A percentile compares a stretch with the other conserved stretches of the same genome.
These are phyloP conservation scores for Eurystomus gularis DNA, from an alignment of 2,113 vertebrate genomes.

Conservation along the genomic window DNA sequence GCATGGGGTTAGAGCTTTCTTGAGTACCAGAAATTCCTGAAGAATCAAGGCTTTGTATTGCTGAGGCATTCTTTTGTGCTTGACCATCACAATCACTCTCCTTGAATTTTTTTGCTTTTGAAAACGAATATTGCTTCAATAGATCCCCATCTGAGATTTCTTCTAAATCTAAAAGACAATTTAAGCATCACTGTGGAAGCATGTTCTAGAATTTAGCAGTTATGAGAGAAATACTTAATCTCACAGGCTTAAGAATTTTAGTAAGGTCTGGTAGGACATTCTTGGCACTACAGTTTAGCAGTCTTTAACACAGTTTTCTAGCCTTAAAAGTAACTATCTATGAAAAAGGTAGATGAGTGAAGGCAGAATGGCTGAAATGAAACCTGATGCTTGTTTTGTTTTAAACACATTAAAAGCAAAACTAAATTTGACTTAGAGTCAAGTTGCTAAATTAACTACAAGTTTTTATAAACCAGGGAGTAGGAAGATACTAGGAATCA, in stretches of 20 bases:
- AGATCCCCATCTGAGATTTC: conserved; percentile 84
- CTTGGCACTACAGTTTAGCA: background rate
- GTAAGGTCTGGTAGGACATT: background rate
- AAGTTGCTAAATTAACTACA: background rate
- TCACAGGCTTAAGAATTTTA: background rate
- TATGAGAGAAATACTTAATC: background rate
- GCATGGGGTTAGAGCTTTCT: conserved; percentile 4
- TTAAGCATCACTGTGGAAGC: background rate
- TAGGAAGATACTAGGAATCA: background rate
- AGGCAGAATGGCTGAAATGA: background rate
- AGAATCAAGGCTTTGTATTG: background rate
- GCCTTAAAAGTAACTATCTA: background rate
- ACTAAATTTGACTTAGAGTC: background rate
- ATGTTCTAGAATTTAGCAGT: background rate
- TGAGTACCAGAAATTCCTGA: background rate
- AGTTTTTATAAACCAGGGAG: background rate
- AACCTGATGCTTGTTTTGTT: background rate
- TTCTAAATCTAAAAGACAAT: conserved; percentile 55
- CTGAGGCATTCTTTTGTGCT: background rate
- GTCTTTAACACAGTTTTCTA: background rate
- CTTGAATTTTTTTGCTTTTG: conserved; percentile 78
- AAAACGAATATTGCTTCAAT: conserved; percentile 84
- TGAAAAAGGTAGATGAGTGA: background rate
- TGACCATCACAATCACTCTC: background rate
- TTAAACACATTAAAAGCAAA: background rate